Evolutionary conservation across 1,140 invertebrate species (phyloP), one percentile per base, ranked within the genome.

Genomic region (Metaphire vulgaris): DNA sequence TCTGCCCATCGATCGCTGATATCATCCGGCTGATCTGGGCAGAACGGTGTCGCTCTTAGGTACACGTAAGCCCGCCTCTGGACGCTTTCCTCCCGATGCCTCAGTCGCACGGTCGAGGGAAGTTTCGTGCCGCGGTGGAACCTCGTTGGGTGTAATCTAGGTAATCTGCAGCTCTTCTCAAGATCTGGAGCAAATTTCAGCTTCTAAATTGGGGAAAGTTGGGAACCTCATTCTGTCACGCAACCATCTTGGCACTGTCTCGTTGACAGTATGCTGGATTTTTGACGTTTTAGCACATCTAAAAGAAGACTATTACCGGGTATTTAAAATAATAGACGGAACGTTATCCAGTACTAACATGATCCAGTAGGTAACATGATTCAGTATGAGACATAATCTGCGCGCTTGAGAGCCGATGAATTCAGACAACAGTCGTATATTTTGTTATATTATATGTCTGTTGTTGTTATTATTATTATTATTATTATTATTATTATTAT

Each of bases 121-220:
- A 56, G 41, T 21, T 56, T 56, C 41, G 6, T 21, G 6, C 21
- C 41, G 6, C 41, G 41, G 6, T 12, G 6, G 41, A 6, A 21
- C 41, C 41, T 56, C 41, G 21, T 56, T 56, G 41, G 41, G 41
- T 56, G 41, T 56, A 56, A 56, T 56, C 41, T 56, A 56, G 41
- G 41, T n/a, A n/a, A n/a, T 56, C 41, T 56, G 41, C 41, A 56
- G 41, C 41, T 56, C 41, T 56, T 56, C 41, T 56, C 41, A 56
- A 56, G 41, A 21, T 12, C 41, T 56, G 41, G 41, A 56, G 41
- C 41, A 56, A 56, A 56, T 12, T 56, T 56, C 41, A 56, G 41
- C 41, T 56, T 56, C 41, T 56, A 56, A 56, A 56, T 56, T 56
- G 41, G 41, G 41, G 41, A 56, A 56, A 56, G 41, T 56, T 56